Evolutionary conservation across 1,140 invertebrate genomes (phyloP).

Genomic region (Neoseiulus cucumeris): DNA sequence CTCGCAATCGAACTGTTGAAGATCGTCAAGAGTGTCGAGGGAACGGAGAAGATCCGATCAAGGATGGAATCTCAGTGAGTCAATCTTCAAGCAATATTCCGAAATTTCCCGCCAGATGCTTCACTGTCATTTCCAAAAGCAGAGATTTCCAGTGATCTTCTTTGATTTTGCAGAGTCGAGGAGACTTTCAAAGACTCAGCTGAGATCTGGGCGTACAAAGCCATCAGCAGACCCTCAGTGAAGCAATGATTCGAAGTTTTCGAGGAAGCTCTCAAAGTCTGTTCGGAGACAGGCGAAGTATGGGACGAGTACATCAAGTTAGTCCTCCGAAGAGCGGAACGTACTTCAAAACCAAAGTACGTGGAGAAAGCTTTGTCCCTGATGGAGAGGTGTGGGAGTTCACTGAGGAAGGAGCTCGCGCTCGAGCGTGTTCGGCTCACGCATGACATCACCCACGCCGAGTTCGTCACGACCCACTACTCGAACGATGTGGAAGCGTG

Average conservation of each 20-base stretch:
- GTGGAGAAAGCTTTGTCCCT: neutral
- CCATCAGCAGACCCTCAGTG: neutral
- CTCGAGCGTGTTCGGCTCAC: neutral
- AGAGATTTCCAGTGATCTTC: too few species aligned
- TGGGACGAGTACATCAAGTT: conserved; percentile 6
- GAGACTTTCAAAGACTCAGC: neutral
- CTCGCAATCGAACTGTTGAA: neutral
- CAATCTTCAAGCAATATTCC: too few species aligned
- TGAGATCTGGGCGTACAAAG: neutral
- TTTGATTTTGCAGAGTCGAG: neutral
- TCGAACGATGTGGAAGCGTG: neutral
- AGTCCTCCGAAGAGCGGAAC: neutral
- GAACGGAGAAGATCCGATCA: neutral
- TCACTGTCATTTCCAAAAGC: too few species aligned
- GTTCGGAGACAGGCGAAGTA: neutral
- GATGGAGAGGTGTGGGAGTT: neutral
- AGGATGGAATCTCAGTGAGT: too few species aligned
- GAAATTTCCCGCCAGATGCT: too few species aligned
- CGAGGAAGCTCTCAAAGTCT: neutral
- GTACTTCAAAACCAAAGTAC: neutral
- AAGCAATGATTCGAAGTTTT: neutral
- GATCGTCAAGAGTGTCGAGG: neutral
- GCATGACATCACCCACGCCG: neutral
- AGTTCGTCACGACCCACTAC: neutral
- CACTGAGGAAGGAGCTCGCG: neutral